Conservation (phyloP, 2,797 vertebrate genomes). For the Carcharodon carcharias region DNA sequence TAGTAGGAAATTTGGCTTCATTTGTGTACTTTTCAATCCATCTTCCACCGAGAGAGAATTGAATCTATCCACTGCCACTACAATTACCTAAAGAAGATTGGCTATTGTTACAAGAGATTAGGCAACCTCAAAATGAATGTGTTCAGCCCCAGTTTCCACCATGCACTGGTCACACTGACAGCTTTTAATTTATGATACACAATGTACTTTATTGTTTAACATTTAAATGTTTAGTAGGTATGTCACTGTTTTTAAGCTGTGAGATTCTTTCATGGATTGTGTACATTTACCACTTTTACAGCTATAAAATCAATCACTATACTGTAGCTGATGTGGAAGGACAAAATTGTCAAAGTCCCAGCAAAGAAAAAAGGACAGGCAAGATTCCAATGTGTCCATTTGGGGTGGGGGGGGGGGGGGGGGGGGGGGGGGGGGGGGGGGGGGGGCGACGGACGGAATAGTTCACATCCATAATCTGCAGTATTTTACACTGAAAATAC, state of each 20-base stretch:
- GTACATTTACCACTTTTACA: background rate
- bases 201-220: background rate
- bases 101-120: background rate
- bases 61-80: background rate
- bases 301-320: background rate
- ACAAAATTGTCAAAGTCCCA: no score
- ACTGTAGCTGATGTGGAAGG: no score
- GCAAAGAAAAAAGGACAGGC: no score
- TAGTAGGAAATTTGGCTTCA: background rate
- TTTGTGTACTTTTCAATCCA: background rate
- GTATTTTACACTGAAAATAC: background rate
- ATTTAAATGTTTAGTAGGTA: background rate
- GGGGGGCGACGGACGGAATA: no score
- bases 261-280: background rate
- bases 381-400: no score
- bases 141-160: background rate
- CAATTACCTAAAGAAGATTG: background rate
- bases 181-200: background rate
- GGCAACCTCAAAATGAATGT: no score
- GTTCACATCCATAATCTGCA: background rate
- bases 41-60: background rate
- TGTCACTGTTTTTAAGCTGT: background rate
- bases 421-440: no score
- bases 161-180: background rate
- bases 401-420: no score